Evolutionary conservation across 2,888 invertebrate genomes (phyloP).

Genomic region (Trissolcus japonicus): DNA sequence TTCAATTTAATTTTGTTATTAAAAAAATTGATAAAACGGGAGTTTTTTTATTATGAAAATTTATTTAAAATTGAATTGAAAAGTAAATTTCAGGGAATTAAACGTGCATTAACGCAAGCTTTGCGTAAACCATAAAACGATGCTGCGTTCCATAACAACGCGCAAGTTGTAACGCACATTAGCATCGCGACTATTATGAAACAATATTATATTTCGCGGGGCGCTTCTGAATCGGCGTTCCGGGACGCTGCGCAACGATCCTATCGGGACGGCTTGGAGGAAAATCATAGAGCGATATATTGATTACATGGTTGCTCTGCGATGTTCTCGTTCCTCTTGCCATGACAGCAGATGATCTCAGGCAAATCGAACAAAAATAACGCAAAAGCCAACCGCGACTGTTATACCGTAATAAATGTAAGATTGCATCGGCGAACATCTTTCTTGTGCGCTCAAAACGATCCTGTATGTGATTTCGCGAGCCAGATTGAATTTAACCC

Average conservation of each 20-base stretch:
- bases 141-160: slow-evolving; percentile 45
- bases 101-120: slow-evolving; percentile 14
- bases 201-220: slow-evolving; percentile 45
- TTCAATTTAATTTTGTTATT: too few species aligned
- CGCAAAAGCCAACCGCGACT: slow-evolving; percentile 47
- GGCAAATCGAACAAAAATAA: slow-evolving; percentile 50
- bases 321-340: slow-evolving; percentile 55
- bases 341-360: slow-evolving; percentile 48
- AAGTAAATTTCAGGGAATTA: background rate
- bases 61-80: too few species aligned
- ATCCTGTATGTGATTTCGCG: slow-evolving; percentile 25
- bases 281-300: slow-evolving; percentile 53
- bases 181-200: slow-evolving; percentile 49
- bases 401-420: slow-evolving; percentile 55
- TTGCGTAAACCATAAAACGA: slow-evolving; percentile 2
- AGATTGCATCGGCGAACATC: slow-evolving; percentile 32
- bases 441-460: slow-evolving; percentile 37
- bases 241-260: slow-evolving; percentile 45
- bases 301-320: slow-evolving; percentile 60
- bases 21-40: too few species aligned
- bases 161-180: slow-evolving; percentile 43
- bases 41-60: too few species aligned
- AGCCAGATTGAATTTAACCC: slow-evolving; percentile 13
- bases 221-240: slow-evolving; percentile 33
- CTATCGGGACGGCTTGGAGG: slow-evolving; percentile 41